Conservation (phyloP, 2,888 invertebrate species). For the Argyra leucocephala region DNA sequence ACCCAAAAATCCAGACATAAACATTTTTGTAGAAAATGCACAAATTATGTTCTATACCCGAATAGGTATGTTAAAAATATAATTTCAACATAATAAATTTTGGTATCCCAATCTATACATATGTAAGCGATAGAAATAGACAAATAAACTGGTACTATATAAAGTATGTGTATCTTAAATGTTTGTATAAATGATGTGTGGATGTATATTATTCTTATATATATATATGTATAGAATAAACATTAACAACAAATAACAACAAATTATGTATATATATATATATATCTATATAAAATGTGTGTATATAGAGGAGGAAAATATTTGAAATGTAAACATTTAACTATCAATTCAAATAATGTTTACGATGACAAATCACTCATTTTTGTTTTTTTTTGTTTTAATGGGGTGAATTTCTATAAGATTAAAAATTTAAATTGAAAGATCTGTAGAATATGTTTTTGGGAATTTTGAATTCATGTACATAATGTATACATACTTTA, state of each 20-base stretch:
- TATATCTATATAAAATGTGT: too few species aligned
- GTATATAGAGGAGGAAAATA: neutral
- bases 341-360: conserved; percentile 3
- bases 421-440: too few species aligned
- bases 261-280: too few species aligned
- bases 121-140: neutral
- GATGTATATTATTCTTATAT: neutral
- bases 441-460: too few species aligned
- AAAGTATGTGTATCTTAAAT: neutral
- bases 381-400: too few species aligned
- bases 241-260: neutral
- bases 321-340: conserved; percentile 3
- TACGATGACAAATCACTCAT: neutral
- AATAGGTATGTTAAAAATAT: neutral
- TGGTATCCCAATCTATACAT: neutral
- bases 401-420: too few species aligned
- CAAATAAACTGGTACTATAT: too few species aligned
- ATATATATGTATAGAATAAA: neutral
- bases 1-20: neutral
- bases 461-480: too few species aligned
- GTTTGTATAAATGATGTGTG: neutral
- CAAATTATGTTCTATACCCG: neutral
- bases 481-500: too few species aligned
- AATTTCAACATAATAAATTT: conserved; percentile 3
- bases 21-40: neutral